Conservation (phyloP, 2,888 invertebrate genomes). For the Pyrochroa serraticornis region DNA sequence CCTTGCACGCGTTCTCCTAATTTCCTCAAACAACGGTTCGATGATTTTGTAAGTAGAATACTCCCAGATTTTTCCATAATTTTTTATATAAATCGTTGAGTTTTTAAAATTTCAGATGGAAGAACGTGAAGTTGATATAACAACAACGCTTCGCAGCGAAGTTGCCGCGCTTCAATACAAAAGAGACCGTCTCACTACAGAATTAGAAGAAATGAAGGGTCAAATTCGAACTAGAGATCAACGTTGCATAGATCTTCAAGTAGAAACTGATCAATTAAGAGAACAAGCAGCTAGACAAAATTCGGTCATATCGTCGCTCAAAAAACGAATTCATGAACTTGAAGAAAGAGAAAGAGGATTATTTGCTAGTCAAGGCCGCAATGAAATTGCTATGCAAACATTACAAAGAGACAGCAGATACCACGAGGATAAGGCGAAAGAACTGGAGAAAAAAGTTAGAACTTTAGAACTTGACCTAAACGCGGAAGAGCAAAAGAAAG, state of each 20-base stretch:
- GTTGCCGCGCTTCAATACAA: slow-evolving; percentile 84
- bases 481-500: slow-evolving; percentile 77
- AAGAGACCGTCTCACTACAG: slow-evolving; percentile 76
- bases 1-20: slow-evolving; percentile 12
- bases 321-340: slow-evolving; percentile 77
- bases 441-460: slow-evolving; percentile 75
- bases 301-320: slow-evolving; percentile 78
- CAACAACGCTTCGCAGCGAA: slow-evolving; percentile 81
- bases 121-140: slow-evolving; percentile 66
- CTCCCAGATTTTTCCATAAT: neutral
- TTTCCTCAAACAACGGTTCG: slow-evolving; percentile 6
- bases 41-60: slow-evolving; percentile 1
- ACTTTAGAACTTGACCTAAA: slow-evolving; percentile 74
- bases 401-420: slow-evolving; percentile 69
- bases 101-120: slow-evolving; percentile 60
- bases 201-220: slow-evolving; percentile 70
- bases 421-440: slow-evolving; percentile 78
- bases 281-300: slow-evolving; percentile 85
- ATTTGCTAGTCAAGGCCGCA: slow-evolving; percentile 65
- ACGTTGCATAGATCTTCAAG: slow-evolving; percentile 75
- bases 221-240: slow-evolving; percentile 75
- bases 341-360: slow-evolving; percentile 79
- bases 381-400: slow-evolving; percentile 75
- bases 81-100: neutral
- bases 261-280: slow-evolving; percentile 78